phyloP scores from a whole-genome alignment of 1,140 invertebrate genomes.

The Hesperophylax magnus region DNA sequence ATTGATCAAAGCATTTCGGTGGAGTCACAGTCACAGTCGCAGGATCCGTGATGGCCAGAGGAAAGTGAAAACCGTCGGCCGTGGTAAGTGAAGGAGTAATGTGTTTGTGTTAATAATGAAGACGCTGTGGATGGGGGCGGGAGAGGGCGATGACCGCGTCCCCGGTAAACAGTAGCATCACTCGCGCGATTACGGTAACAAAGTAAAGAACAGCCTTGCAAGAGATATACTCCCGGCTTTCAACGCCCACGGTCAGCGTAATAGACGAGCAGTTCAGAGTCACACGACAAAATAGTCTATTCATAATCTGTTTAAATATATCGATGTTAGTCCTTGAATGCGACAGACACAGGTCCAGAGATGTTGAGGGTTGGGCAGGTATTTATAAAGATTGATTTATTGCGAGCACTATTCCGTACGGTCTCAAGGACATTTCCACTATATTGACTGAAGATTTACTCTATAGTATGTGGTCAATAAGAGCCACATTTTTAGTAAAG shows the following conservation, averaged over 20 bases:
- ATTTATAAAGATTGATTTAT: too few species aligned
- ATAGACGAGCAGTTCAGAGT: background rate
- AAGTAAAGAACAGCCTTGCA: background rate
- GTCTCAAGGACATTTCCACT: too few species aligned
- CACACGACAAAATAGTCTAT: background rate
- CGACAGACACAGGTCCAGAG: too few species aligned
- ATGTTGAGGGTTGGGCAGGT: too few species aligned
- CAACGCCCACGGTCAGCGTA: background rate
- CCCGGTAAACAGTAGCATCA: background rate
- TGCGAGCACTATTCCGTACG: too few species aligned
- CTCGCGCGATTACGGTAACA: background rate
- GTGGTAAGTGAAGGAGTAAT: constrained; percentile 28
- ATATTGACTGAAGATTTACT: too few species aligned
- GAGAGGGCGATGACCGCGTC: constrained; percentile 12
- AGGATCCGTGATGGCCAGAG: background rate
- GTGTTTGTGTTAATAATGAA: constrained; percentile 18
- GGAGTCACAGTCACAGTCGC: background rate
- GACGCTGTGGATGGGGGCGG: background rate
- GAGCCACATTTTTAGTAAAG: too few species aligned
- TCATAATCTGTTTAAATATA: too few species aligned
- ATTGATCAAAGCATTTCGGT: background rate
- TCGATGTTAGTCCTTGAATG: too few species aligned
- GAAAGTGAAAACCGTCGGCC: background rate
- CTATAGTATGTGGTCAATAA: too few species aligned
- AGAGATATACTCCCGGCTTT: background rate